Evolutionary conservation across 2,888 invertebrate genomes (phyloP).

Genomic region (Sminthurinus aureus): DNA sequence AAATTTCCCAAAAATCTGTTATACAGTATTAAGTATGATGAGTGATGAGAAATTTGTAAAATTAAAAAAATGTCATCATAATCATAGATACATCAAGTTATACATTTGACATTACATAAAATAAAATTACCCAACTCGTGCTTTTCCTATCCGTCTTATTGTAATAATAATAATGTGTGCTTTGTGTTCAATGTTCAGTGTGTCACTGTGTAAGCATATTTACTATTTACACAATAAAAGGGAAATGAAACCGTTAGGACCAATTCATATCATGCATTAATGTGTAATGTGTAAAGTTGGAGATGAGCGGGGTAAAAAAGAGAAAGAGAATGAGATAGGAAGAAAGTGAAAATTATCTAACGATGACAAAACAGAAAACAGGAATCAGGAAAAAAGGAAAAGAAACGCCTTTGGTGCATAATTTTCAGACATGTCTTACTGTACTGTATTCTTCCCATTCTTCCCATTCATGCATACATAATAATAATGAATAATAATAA

Average conservation of each 20-base stretch:
- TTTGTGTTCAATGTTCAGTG: too few species aligned
- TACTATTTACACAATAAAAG: not conserved
- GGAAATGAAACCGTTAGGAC: not conserved
- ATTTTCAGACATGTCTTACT: not conserved
- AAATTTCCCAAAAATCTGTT: not conserved
- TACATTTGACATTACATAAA: not conserved
- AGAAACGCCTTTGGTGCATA: not conserved
- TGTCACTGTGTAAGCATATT: not conserved
- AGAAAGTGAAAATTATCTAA: constrained; percentile 1
- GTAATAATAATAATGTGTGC: too few species aligned
- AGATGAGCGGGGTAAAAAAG: not conserved
- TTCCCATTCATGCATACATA: too few species aligned
- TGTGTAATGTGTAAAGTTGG: too few species aligned
- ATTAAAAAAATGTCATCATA: not conserved
- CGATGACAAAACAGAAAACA: constrained; percentile 1
- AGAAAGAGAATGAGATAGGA: not conserved
- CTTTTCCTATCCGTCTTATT: too few species aligned
- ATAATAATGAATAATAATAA: too few species aligned
- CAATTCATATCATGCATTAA: not conserved
- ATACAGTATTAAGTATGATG: not conserved
- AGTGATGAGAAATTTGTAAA: too few species aligned
- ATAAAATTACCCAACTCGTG: too few species aligned
- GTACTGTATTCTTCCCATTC: not conserved
- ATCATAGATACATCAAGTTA: not conserved
- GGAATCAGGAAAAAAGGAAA: not conserved